Conservation (phyloP, 2,888 invertebrate species). For the Caenorhabditis sinica region DNA sequence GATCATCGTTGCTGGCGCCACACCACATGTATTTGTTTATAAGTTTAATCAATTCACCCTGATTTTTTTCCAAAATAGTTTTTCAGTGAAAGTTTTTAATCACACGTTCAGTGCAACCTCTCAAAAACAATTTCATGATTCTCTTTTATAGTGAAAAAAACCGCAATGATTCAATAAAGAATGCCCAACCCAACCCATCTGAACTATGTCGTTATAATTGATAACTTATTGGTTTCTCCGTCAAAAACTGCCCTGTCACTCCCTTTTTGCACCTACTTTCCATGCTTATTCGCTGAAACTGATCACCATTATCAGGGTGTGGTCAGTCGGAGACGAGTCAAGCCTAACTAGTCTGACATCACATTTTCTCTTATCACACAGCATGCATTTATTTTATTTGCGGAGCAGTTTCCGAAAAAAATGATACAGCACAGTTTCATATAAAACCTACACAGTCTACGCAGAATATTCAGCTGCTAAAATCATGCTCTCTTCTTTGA, state of each 20-base stretch:
- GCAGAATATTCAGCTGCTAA: not conserved
- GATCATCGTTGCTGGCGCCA: too few species aligned
- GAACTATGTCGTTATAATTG: too few species aligned
- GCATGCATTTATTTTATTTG: constrained; percentile 1
- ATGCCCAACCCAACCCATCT: too few species aligned
- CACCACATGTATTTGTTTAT: too few species aligned
- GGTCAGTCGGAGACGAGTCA: constrained; percentile 9
- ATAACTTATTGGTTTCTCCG: not conserved
- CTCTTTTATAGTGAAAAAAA: too few species aligned
- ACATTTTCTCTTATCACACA: constrained; percentile 9
- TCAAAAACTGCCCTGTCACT: not conserved
- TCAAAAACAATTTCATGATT: too few species aligned
- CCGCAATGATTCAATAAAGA: too few species aligned
- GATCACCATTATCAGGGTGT: constrained; percentile 23
- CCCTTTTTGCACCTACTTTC: not conserved
- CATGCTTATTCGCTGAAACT: constrained; percentile 10
- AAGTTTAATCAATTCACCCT: too few species aligned
- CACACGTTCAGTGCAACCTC: too few species aligned
- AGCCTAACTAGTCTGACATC: constrained; percentile 24
- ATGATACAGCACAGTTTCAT: constrained; percentile 4
- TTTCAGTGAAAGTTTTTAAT: too few species aligned
- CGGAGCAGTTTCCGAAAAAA: constrained; percentile 12
- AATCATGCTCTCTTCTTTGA: constrained; percentile 16
- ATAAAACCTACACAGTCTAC: constrained; percentile 24
- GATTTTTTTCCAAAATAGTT: too few species aligned